Evolutionary conservation across 2,888 invertebrate species (phyloP), one percentile per base, ranked within the genome.

Genomic region (Thyatira batis): DNA sequence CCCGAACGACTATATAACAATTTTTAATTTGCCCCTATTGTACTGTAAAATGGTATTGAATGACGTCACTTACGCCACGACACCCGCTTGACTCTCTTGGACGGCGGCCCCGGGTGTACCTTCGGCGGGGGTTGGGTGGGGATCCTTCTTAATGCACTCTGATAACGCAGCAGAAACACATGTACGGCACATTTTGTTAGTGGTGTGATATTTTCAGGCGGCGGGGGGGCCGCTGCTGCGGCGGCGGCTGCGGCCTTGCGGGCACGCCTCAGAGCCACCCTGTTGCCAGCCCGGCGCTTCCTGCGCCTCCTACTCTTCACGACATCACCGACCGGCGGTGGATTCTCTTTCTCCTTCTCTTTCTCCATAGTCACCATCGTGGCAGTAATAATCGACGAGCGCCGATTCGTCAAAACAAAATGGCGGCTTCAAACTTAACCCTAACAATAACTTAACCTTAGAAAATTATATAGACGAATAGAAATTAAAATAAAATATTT

Each of bases 181-280:
- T 92, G 92, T 39, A 92, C 89, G 3, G 89, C 92, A 55, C 92
- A 92, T 63, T 88, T 87, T 0, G 74, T 66, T 0, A 87, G 89
- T 1, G 85, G 84, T 23, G 58, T 52, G 4, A 60, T 54, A 51
- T 68, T 69, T 3, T 75, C 72, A 13, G 55, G 20, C 48, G 27
- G 8, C 27, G 10, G 27, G 28, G 53, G 46, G 17, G 60, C 63
- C 39, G 66, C 53, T 11, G 56, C 61, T 4, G 60, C 54, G 10
- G 58, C 51, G 11, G 70, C 61, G 9, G 64, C 53, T 3, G 74
- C 73, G 3, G 75, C 63, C 60, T 78, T 84, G 45, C 78, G 78
- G 28, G 86, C 79, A 10, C 84, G 81, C 11, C 85, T 73, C 60
- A 73, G 80, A 0, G 85, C 78, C 1, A 85, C 76, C 55, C 85